Base-by-base conservation (phyloP, 2,113 vertebrate genomes). In the Bolborhynchus lineola region DNA sequence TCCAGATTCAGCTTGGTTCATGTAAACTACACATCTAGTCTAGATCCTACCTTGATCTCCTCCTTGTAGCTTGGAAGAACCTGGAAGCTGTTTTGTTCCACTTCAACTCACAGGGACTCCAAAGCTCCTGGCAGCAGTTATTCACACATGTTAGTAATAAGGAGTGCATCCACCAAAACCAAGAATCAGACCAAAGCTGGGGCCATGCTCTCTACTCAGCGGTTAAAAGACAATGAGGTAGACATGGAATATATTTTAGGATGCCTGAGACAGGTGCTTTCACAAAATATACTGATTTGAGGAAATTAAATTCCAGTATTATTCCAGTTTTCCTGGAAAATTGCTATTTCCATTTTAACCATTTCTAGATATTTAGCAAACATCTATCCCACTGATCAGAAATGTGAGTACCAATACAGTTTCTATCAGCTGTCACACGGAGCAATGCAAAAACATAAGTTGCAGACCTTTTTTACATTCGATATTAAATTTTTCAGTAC, bases 91-190 rank as follows among this genome's bases (percentile, higher is more conserved):
- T 35, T 74, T 44, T 53, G 65, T 29, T 21, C 13, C 13, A 50
- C 24, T 6, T 62, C 24, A 69, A 47, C 21, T 44, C 55, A 68
- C 4, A 42, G 9, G 15, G 10, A 25, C 26, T 85, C 21, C 71
- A 46, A 78, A 87, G 29, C 7, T 25, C 41, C 44, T 28, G 12
- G 19, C 65, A 37, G 23, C 26, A 52, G 7, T 35, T 70, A 39
- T n/a, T 46, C 25, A 31, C 41, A 52, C 1, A 7, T 13, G 11
- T 63, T 2, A 2, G 9, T 1, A 1, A 19, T 13, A 23, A 49
- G 9, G 8, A 49, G 13, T 31, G 12, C 15, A 16, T 62, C 52
- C 28, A 71, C 20, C 28, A 44, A 25, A 47, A 7, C 14, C 10
- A 37, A 3, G 2, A 6, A 53, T 39, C 31, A 65, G 44, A 25